Base-by-base conservation (phyloP, 2,888 invertebrate species). In the Plebejus melissa region DNA sequence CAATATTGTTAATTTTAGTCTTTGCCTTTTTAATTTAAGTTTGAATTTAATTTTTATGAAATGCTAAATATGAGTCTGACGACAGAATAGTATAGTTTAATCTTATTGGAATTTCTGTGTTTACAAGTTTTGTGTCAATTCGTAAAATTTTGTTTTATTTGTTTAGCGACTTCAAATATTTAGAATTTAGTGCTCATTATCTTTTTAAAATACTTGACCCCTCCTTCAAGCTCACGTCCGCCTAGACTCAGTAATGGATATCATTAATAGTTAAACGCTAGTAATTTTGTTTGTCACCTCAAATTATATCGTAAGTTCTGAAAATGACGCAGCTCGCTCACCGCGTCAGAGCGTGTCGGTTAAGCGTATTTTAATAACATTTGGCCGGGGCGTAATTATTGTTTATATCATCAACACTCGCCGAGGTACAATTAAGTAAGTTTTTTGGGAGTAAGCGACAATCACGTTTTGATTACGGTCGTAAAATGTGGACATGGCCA, bases 291-390 rank as follows among this genome's bases (percentile, higher is more conserved):
- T 79, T 76, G 77, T 79, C 79, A 79, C 78, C 74, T 77, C 72
- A 77, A 78, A 78, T 78, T 77, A 77, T 77, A 75, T 77, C 75
- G 65, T 74, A 77, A 78, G 75, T 77, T 74, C 75, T 41, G 50
- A 46, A 72, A 72, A 50, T 46, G 71, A 54, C 75, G 38, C 57
- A 46, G 46, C 36, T 46, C 16, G 69, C 50, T 50, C 28, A 69
- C 58, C 74, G 74, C 76, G 74, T 36, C 82, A 77, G 80, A 86
- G 84, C 86, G 83, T 83, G 86, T 85, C 83, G 83, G 86, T 88
- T 93, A 93, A 93, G 90, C 88, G 88, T 82, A 89, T 91, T 93
- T 93, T 93, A 93, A 93, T 93, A 93, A 90, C 91, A 86, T 88
- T 88, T 82, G 86, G 85, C 86, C 85, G 86, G 85, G 83, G 84